Evolutionary conservation across 2,113 vertebrate genomes (phyloP).

Genomic region (Ceyx margarethae): DNA sequence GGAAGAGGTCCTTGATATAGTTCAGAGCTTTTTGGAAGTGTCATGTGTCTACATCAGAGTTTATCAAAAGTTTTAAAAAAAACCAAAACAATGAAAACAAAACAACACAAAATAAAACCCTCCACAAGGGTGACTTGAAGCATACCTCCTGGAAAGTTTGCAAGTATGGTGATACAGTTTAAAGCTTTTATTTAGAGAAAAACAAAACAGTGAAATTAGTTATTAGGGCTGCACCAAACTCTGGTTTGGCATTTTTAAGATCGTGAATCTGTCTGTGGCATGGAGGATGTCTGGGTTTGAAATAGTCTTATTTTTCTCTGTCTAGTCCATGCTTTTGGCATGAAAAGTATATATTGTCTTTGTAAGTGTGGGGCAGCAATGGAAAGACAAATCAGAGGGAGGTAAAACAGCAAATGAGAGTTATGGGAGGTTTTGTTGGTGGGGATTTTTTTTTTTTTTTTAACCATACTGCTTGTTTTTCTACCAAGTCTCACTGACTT

Average conservation of each 20-base stretch:
- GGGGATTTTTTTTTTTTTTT: conserved; percentile 25
- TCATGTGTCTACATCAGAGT: neutral
- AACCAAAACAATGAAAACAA: neutral
- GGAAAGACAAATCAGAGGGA: conserved; percentile 50
- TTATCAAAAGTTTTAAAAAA: neutral
- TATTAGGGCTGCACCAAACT: neutral
- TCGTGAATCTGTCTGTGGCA: neutral
- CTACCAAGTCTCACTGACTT: conserved; percentile 72
- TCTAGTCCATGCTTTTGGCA: neutral
- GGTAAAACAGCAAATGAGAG: conserved; percentile 32
- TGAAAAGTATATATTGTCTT: conserved; percentile 28
- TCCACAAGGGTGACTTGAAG: neutral
- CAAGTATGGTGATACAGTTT: neutral
- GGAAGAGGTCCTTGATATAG: neutral
- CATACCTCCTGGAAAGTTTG: neutral
- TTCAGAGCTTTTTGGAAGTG: neutral
- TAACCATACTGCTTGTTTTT: conserved; percentile 71
- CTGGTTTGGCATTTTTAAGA: neutral
- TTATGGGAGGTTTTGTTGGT: conserved; percentile 56
- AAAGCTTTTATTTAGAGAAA: neutral
- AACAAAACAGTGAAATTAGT: neutral
- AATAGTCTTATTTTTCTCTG: conserved; percentile 28
- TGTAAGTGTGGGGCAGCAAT: neutral
- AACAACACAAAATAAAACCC: neutral
- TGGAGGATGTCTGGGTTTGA: neutral